phyloP scores from a whole-genome alignment of 2,797 vertebrate species.

The Eutrigla gurnardus region DNA sequence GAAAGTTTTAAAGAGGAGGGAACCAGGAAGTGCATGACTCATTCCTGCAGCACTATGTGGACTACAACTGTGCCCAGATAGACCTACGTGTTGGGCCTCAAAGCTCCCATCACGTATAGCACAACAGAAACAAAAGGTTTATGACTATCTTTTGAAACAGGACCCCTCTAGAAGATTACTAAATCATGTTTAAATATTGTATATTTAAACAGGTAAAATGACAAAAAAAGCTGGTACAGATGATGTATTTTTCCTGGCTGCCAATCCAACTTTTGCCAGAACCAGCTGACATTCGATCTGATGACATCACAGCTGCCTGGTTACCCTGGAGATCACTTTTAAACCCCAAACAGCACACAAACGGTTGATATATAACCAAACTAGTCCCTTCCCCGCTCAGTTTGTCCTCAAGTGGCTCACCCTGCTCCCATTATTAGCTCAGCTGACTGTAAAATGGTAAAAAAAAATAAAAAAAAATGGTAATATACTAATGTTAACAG shows the following conservation, averaged over 20 bases:
- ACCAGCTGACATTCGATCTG: not conserved
- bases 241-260: slow-evolving; percentile 5
- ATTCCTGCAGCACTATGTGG: not conserved
- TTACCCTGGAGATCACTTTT: not conserved
- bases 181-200: not conserved
- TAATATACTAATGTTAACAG: slow-evolving; percentile 37
- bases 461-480: slow-evolving; percentile 14
- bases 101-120: not conserved
- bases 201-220: not conserved
- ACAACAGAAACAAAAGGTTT: not conserved
- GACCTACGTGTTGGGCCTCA: not conserved
- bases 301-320: not conserved
- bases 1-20: not conserved
- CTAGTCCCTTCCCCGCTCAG: not conserved
- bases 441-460: slow-evolving; percentile 33
- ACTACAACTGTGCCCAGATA: not conserved
- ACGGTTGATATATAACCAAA: slow-evolving; percentile 1
- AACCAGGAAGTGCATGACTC: not conserved
- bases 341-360: slow-evolving; percentile 13
- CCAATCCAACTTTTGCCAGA: slow-evolving; percentile 6
- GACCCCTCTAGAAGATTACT: not conserved
- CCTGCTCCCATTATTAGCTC: slow-evolving; percentile 17
- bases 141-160: not conserved
- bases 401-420: not conserved
- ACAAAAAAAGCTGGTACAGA: not conserved